Evolutionary conservation across 2,113 vertebrate species (phyloP).

Genomic region (Euleptes europaea): DNA sequence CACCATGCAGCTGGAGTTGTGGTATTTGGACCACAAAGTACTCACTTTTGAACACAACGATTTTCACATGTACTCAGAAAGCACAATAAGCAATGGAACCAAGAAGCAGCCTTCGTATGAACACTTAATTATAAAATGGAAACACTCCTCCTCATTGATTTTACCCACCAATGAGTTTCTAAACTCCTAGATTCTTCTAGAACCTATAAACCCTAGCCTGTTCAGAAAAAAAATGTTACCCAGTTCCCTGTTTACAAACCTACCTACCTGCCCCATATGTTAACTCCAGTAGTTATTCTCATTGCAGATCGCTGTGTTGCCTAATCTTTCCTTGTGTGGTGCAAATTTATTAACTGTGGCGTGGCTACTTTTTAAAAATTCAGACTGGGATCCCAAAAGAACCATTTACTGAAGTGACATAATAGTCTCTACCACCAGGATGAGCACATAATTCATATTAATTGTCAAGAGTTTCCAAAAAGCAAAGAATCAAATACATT

Average conservation of each 20-base stretch:
- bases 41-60: neutral
- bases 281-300: neutral
- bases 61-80: neutral
- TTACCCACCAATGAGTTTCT: neutral
- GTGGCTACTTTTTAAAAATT: neutral
- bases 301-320: neutral
- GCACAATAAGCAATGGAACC: neutral
- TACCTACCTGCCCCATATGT: neutral
- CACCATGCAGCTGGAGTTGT: neutral
- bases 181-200: neutral
- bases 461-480: conserved; percentile 20
- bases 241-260: neutral
- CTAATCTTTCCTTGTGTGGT: neutral
- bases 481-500: conserved; percentile 27
- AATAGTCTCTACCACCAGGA: accelerated
- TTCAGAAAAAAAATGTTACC: neutral
- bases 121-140: neutral
- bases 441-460: conserved; percentile 7
- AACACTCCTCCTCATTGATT: neutral
- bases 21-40: neutral
- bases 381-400: neutral
- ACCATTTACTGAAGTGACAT: conserved; percentile 14
- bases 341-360: neutral
- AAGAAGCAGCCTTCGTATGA: neutral
- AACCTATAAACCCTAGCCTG: neutral